phyloP scores from a whole-genome alignment of 2,113 vertebrate genomes.

The Apodemus sylvaticus region DNA sequence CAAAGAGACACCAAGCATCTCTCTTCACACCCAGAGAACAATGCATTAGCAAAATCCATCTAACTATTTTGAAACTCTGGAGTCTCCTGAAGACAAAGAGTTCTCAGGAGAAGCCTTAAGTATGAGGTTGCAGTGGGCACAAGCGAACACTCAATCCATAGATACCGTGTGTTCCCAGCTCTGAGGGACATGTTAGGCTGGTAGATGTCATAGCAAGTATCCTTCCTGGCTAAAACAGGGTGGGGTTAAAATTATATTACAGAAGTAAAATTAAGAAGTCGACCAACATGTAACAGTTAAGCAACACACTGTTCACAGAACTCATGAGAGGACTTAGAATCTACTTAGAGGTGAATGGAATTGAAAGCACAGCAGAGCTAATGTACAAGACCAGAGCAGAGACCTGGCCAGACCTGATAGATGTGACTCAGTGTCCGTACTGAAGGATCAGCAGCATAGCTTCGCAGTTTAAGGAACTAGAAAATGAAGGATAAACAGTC shows the following conservation, averaged over 20 bases:
- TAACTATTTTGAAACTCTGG: too few species aligned
- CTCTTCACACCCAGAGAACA: neutral
- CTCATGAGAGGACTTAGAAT: neutral
- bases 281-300: neutral
- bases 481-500: neutral
- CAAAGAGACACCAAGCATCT: too few species aligned
- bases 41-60: neutral
- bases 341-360: neutral
- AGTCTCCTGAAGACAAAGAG: neutral
- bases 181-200: accelerated
- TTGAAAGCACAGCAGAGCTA: accelerated
- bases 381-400: neutral
- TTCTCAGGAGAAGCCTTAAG: too few species aligned
- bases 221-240: neutral
- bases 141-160: neutral
- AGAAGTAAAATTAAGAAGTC: neutral
- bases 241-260: neutral
- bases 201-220: neutral
- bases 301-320: neutral
- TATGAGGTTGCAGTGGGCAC: accelerated
- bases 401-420: accelerated
- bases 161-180: neutral
- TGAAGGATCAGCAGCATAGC: neutral
- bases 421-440: neutral
- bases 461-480: neutral